Evolutionary conservation across 2,888 invertebrate genomes (phyloP).

Genomic region (Mimumesa dahlbomi): DNA sequence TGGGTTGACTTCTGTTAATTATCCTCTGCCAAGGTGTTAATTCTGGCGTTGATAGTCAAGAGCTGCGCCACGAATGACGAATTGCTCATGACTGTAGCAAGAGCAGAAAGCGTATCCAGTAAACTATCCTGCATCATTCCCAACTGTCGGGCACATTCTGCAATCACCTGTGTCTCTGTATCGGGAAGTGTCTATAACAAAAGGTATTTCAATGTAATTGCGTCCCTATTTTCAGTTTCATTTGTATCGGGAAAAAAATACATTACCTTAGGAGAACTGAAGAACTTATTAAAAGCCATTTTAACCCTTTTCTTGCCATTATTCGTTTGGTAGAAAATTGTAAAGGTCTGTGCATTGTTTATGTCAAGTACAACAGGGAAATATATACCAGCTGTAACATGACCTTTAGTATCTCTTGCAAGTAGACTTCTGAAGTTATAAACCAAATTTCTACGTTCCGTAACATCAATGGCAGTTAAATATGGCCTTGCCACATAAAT

Average conservation of each 20-base stretch:
- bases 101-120: slow-evolving; percentile 83
- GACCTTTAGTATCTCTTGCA: slow-evolving; percentile 91
- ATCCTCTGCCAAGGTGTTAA: slow-evolving; percentile 88
- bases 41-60: slow-evolving; percentile 90
- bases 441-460: slow-evolving; percentile 93
- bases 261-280: slow-evolving; percentile 83
- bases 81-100: slow-evolving; percentile 87
- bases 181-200: slow-evolving; percentile 71
- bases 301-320: slow-evolving; percentile 86
- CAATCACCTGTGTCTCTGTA: slow-evolving; percentile 83
- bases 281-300: slow-evolving; percentile 87
- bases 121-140: slow-evolving; percentile 85
- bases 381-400: slow-evolving; percentile 91
- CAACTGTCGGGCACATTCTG: slow-evolving; percentile 88
- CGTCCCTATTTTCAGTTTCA: too few species aligned
- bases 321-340: slow-evolving; percentile 89
- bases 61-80: slow-evolving; percentile 88
- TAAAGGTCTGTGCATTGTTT: slow-evolving; percentile 82
- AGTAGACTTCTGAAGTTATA: slow-evolving; percentile 92
- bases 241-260: neutral
- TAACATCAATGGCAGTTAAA: slow-evolving; percentile 90
- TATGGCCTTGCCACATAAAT: slow-evolving; percentile 91
- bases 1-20: slow-evolving; percentile 82
- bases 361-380: slow-evolving; percentile 86
- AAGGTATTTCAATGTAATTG: too few species aligned